Percentiles rank a stretch among this genome's conserved stretches.
Conservation (phyloP, 2,113 vertebrate species). For the Archilochus colubris region DNA sequence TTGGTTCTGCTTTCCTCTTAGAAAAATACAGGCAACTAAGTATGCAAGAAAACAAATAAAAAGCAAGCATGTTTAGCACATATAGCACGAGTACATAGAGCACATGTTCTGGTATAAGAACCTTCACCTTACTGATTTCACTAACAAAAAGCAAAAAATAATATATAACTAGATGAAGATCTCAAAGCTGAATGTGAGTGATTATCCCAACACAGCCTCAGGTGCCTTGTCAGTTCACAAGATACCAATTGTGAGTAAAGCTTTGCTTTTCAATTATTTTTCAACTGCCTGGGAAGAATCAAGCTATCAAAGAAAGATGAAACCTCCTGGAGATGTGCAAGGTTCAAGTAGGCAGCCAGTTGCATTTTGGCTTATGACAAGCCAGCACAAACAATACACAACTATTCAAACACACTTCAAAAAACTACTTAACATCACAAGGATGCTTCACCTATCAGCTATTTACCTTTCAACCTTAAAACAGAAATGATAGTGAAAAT, state of each 20-base stretch:
- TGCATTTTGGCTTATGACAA: not conserved
- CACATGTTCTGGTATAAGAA: not conserved
- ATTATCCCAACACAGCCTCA: not conserved
- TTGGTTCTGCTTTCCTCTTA: not conserved
- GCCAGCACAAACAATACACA: not conserved
- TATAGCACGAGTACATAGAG: not conserved
- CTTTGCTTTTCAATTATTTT: not conserved
- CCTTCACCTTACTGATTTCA: not conserved
- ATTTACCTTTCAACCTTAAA: not conserved
- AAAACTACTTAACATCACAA: not conserved
- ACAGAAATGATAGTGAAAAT: not conserved
- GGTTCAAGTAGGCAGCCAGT: not conserved
- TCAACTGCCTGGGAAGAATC: not conserved
- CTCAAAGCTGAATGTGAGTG: not conserved
- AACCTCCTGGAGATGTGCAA: not conserved
- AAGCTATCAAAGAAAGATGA: not conserved
- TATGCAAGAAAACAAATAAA: not conserved
- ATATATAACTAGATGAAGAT: not conserved
- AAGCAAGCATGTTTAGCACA: not conserved
- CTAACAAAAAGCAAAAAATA: not conserved
- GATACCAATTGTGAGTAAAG: not conserved
- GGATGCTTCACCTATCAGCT: not conserved
- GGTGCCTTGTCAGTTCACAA: not conserved
- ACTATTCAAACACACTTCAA: not conserved
- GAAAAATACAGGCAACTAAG: not conserved